Percentiles rank a stretch among this genome's conserved stretches.
These are phyloP conservation scores for Scelioninae gen. 2 DNA, from an alignment of 2,888 invertebrate genomes.

Conservation along the genomic window DNA sequence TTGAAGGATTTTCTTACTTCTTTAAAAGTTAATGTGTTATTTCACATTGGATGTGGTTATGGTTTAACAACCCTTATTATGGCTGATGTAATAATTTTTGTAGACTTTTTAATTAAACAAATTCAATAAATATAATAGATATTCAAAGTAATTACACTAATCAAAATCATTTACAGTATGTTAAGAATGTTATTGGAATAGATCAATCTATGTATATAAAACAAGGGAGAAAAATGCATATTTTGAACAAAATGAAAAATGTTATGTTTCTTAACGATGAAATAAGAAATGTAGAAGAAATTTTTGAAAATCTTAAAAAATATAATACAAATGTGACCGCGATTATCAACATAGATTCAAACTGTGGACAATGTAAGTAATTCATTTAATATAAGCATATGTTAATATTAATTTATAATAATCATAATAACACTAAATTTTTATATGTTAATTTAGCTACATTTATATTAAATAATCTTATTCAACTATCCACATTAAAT, in stretches of 20 bases:
- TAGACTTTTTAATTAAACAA: too few relatives aligned
- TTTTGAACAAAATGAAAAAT: conserved; percentile 18
- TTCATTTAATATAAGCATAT: too few relatives aligned
- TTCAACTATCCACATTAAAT: conserved; percentile 17
- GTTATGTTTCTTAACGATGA: conserved; percentile 29
- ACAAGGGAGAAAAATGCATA: conserved; percentile 22
- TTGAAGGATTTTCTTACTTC: conserved; percentile 20
- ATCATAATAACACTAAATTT: too few relatives aligned
- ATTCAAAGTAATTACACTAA: neutral
- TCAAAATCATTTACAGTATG: conserved; percentile 26
- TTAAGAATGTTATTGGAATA: conserved; percentile 22
- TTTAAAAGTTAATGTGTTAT: conserved; percentile 1
- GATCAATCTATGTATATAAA: conserved; percentile 23
- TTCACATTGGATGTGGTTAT: conserved; percentile 43
- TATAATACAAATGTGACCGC: conserved; percentile 13
- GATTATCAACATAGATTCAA: conserved; percentile 33
- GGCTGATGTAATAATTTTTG: conserved; percentile 16
- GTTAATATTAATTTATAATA: too few relatives aligned
- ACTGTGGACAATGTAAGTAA: conserved; percentile 45
- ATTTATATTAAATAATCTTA: conserved; percentile 23
- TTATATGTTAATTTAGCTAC: conserved; percentile 31
- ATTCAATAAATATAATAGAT: too few relatives aligned
- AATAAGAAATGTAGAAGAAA: conserved; percentile 26
- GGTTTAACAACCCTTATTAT: conserved; percentile 38
- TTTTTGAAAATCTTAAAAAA: conserved; percentile 23